Evolutionary conservation across 2,113 vertebrate species (phyloP), one percentile per base, ranked within the genome.

Genomic region (Ifrita kowaldi): DNA sequence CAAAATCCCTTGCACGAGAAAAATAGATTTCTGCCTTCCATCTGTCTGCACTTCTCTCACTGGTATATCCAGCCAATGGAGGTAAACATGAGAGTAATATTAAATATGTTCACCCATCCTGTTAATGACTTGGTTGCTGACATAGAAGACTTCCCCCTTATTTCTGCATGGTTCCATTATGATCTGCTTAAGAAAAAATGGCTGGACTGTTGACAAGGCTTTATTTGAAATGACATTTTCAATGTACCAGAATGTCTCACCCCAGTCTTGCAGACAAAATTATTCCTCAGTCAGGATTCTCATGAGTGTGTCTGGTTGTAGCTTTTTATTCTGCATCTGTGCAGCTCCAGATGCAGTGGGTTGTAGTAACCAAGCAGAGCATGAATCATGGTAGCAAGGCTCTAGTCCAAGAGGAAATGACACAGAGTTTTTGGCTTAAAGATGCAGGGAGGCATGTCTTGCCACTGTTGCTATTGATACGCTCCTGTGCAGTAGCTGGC

Each of bases 331-430:
- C 49, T 76, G 28, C 13, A n/a, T 73, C 46, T 64, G 19, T 71
- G 39, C 41, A 83, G 49, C n/a, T 68, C 41, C 80, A 73, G 56
- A 41, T 85, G 68, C 53, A 68, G 49, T 21, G 44, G n/a, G 20
- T 41, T 79, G 19, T 68, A 65, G 63, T 46, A 84, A 70, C 16
- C 16, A 67, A 77, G 49, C 35, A 78, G 33, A 91, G 19, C 13
- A 68, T 84, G 65, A 94, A 68, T 84, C 69, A 89, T 47, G 75
- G 52, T 67, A 84, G 49, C 52, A 82, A 78, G 62, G 74, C 74
- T 84, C 35, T 44, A 22, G 39, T 82, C 74, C 90, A 83, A 91
- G 57, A 83, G 90, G 67, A 91, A 87, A 94, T 73, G 78, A 94
- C 33, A 74, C 9, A 23, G n/a, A 3, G n/a, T 63, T 92, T 89